These are phyloP conservation scores for Catocala nupta DNA, from an alignment of 2,888 invertebrate genomes.

Conservation along the genomic window DNA sequence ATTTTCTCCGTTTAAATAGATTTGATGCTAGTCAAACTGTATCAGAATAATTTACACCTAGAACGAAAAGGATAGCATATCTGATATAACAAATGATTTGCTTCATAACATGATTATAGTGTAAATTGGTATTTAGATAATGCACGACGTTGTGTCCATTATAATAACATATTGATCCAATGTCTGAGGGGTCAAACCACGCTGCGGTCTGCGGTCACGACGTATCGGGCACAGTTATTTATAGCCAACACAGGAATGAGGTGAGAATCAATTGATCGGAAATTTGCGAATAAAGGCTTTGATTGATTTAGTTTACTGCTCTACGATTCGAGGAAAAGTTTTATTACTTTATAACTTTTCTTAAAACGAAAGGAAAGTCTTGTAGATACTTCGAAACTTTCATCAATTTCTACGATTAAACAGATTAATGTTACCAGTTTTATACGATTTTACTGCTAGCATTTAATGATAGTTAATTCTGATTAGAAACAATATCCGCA, in stretches of 20 bases:
- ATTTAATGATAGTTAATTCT: too few relatives aligned
- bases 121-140: too few relatives aligned
- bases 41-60: too few relatives aligned
- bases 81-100: too few relatives aligned
- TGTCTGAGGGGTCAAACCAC: constrained; percentile 67
- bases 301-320: constrained; percentile 3
- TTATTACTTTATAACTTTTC: constrained; percentile 3
- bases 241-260: constrained; percentile 39
- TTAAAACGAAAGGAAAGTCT: neutral
- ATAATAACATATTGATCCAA: constrained; percentile 53
- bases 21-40: too few relatives aligned
- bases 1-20: too few relatives aligned
- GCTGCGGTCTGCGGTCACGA: constrained; percentile 59
- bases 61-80: too few relatives aligned
- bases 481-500: too few relatives aligned
- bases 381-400: neutral
- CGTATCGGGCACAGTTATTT: constrained; percentile 49
- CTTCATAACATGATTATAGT: too few relatives aligned
- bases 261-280: constrained; percentile 40
- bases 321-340: constrained; percentile 16
- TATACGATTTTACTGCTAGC: too few relatives aligned
- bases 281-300: constrained; percentile 23
- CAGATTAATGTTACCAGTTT: neutral
- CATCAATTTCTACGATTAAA: constrained; percentile 1
- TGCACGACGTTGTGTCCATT: too few relatives aligned